Evolutionary conservation across 92 coral and sea anemone species (phyloP), one percentile per base, ranked within the genome.

Genomic region (Epizoanthus fatuus): DNA sequence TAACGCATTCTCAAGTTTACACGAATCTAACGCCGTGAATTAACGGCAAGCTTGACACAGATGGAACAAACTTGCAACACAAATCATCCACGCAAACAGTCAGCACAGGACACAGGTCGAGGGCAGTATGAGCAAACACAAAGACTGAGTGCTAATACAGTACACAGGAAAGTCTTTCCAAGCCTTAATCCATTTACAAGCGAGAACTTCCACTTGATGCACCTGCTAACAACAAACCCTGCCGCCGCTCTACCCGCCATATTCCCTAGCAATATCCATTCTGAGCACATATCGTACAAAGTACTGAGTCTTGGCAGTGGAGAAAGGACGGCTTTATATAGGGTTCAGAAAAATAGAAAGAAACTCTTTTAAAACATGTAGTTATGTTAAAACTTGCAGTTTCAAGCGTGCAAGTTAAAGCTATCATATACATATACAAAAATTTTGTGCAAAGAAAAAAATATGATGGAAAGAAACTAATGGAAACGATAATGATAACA

Each of bases 201-300:
- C 40, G 81, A 76, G 16, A 56, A n/a, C 22, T 76, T 76, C 35
- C 81, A 76, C 19, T 29, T 76, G 40, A 76, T 76, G 68, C 81
- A 76, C 38, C 52, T 76, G 39, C 13, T 76, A 11, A 76, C 81
- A 37, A 76, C 81, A 1, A 76, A 76, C 5, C 81, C 81, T 3
- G 81, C 81, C 57, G 81, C 81, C 3, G 81, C 81, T 1, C 56
- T 76, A 13, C 81, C 81, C 1, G 68, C 81, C 3, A n/a, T 76
- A 38, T 76, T 76, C 25, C 47, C 69, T 0, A 58, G 37, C 7
- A 76, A 20, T 56, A 19, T 57, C 25, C 68, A 76, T 25, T 52
- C 69, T 7, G 69, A 59, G 29, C 81, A 59, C 17, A n/a, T 76
- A n/a, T 40, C 81, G 35, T 76, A 76, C 69, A 59, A 76, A 22